These are phyloP conservation scores for Umimayanthus kanabou DNA, from an alignment of 92 coral and sea anemone genomes.

Conservation along the genomic window DNA sequence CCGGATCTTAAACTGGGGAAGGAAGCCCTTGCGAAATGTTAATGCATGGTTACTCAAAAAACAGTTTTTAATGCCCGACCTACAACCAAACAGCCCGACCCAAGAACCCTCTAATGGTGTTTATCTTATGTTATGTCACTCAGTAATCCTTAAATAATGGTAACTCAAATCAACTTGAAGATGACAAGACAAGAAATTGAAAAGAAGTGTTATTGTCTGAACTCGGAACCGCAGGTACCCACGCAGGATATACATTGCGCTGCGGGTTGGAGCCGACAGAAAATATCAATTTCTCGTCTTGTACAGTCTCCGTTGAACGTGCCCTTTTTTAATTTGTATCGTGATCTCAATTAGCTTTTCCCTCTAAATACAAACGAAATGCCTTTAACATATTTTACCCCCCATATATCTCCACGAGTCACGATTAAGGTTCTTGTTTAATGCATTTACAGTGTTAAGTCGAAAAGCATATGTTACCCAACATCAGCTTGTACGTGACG, in stretches of 20 bases:
- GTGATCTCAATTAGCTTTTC: constrained; percentile 16
- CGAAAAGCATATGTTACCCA: neutral
- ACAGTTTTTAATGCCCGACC: neutral
- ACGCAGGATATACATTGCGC: neutral
- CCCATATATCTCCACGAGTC: constrained; percentile 11
- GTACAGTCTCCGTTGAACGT: neutral
- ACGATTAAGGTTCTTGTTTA: neutral
- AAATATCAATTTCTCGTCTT: neutral
- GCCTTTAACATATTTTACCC: constrained; percentile 2
- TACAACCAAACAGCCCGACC: neutral
- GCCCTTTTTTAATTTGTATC: neutral
- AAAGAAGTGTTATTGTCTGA: neutral
- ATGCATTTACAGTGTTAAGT: constrained; percentile 11
- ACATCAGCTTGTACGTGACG: neutral
- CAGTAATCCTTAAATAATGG: constrained; percentile 11
- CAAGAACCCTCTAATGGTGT: neutral
- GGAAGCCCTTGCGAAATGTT: no score
- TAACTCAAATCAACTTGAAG: neutral
- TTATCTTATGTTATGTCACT: constrained; percentile 20
- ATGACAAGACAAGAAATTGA: neutral
- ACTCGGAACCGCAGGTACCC: neutral
- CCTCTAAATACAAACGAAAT: constrained; percentile 12
- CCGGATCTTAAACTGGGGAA: neutral
- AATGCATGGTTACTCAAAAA: no score
- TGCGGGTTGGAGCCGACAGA: neutral